Conservation (phyloP, 2,113 vertebrate genomes). For the Mus spicilegus region DNA sequence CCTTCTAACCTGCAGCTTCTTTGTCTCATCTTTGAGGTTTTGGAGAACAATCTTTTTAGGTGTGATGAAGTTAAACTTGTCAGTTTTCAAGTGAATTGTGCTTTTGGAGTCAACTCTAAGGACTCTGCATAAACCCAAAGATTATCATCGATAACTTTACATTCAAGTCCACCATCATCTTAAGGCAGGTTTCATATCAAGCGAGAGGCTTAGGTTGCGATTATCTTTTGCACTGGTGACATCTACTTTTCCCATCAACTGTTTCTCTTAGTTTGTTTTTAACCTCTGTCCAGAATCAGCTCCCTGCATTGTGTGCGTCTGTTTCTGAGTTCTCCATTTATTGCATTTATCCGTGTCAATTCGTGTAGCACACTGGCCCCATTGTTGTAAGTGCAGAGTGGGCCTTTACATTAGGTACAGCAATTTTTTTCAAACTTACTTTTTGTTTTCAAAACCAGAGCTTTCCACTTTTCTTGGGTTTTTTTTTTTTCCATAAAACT, state of each 20-base stretch:
- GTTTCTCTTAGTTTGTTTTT: background rate
- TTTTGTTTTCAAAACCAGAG: constrained; percentile 21
- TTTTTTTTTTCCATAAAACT: background rate
- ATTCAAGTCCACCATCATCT: background rate
- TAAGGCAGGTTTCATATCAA: background rate
- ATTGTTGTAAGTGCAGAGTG: background rate
- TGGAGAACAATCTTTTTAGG: background rate
- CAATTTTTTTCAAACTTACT: background rate
- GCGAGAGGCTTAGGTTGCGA: background rate
- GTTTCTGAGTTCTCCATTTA: background rate
- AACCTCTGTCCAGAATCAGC: background rate
- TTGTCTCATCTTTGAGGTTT: background rate
- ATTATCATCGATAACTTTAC: background rate
- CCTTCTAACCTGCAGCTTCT: background rate
- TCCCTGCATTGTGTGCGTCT: background rate
- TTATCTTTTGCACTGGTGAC: background rate
- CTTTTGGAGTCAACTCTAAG: constrained; percentile 37
- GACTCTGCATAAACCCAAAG: background rate
- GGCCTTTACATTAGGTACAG: background rate
- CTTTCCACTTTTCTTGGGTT: constrained; percentile 6
- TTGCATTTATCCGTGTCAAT: background rate
- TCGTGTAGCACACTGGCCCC: background rate
- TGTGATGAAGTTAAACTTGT: background rate
- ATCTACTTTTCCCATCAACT: background rate
- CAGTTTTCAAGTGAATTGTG: background rate